Conservation (phyloP, 2,888 invertebrate genomes). For the Smittia sp. region DNA sequence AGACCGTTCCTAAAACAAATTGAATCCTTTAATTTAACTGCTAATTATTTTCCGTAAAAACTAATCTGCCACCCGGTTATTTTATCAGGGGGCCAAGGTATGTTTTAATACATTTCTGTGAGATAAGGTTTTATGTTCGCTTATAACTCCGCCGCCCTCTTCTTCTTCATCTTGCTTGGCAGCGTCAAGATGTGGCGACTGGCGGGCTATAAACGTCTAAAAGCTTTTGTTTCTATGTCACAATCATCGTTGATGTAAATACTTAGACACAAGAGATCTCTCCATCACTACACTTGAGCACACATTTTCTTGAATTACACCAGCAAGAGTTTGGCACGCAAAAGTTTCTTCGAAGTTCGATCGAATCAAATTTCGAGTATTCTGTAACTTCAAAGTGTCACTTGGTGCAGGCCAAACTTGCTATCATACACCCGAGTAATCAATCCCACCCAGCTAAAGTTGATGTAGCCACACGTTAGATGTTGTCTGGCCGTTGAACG, state of each 20-base stretch:
- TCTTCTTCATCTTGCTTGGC: background rate
- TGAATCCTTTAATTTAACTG: slow-evolving; percentile 45
- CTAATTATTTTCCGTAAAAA: slow-evolving; percentile 42
- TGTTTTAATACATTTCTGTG: slow-evolving; percentile 45
- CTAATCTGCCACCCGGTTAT: slow-evolving; percentile 43
- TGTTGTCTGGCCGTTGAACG: background rate
- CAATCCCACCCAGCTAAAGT: background rate
- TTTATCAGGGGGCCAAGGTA: slow-evolving; percentile 57
- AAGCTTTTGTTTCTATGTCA: too few relatives aligned
- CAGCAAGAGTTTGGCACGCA: too few relatives aligned
- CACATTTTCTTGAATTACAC: too few relatives aligned
- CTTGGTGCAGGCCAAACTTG: too few relatives aligned
- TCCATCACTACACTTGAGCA: too few relatives aligned
- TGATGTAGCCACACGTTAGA: slow-evolving; percentile 11
- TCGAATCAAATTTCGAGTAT: too few relatives aligned
- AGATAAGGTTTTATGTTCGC: slow-evolving; percentile 6
- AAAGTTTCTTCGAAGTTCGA: too few relatives aligned
- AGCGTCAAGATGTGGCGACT: background rate
- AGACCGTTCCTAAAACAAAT: slow-evolving; percentile 40
- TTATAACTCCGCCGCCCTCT: background rate
- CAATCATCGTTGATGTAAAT: background rate
- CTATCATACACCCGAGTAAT: too few relatives aligned
- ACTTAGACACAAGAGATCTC: too few relatives aligned
- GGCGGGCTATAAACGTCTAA: background rate
- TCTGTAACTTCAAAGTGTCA: too few relatives aligned